phyloP scores from a whole-genome alignment of 2,888 invertebrate species.

The Drosophila dives region DNA sequence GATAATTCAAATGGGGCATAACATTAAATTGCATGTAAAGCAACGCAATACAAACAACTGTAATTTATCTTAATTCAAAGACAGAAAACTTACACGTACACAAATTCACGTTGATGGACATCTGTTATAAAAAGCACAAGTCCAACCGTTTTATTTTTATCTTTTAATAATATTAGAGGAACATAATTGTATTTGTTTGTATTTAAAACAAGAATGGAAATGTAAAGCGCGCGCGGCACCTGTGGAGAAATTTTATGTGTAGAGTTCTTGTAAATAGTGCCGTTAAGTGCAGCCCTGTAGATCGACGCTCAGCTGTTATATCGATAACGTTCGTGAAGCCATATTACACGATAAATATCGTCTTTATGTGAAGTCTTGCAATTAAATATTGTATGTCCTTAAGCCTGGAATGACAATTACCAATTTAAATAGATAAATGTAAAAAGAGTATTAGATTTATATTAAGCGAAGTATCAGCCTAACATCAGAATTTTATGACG shows the following conservation, averaged over 20 bases:
- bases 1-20: slow-evolving; percentile 29
- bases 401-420: background rate
- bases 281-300: slow-evolving; percentile 21
- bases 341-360: background rate
- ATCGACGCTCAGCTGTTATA: slow-evolving; percentile 4
- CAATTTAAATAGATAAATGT: background rate
- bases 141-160: slow-evolving; percentile 25
- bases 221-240: slow-evolving; percentile 31
- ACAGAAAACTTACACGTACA: slow-evolving; percentile 43
- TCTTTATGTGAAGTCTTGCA: background rate
- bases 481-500: slow-evolving; percentile 80
- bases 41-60: slow-evolving; percentile 65
- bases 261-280: background rate
- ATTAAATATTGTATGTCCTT: background rate
- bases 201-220: slow-evolving; percentile 39
- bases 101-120: slow-evolving; percentile 22
- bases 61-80: slow-evolving; percentile 66
- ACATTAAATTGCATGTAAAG: slow-evolving; percentile 32
- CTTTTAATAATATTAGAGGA: slow-evolving; percentile 38
- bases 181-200: slow-evolving; percentile 42
- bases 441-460: background rate
- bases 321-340: slow-evolving; percentile 16
- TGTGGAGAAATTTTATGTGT: background rate
- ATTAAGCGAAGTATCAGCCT: slow-evolving; percentile 68
- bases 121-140: slow-evolving; percentile 9